phyloP scores from a whole-genome alignment of 1,140 invertebrate species.

The Pseudomyrmex dendroicus region DNA sequence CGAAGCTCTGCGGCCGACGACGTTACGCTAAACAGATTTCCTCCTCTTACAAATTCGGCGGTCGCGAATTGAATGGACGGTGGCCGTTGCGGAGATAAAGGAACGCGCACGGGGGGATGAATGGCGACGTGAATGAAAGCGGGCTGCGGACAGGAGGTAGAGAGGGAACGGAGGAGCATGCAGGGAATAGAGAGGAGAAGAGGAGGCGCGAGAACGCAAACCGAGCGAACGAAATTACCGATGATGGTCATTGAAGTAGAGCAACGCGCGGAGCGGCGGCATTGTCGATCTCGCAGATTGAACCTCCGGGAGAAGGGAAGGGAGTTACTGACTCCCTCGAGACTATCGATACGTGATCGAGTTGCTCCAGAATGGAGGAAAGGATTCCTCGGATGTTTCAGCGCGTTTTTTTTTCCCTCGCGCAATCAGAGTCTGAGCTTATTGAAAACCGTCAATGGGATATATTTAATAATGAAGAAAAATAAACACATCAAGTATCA shows the following conservation, averaged over 20 bases:
- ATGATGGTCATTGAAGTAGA: constrained; percentile 62
- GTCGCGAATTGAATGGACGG: constrained; percentile 32
- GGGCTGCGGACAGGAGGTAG: constrained; percentile 1
- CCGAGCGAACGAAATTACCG: constrained; percentile 64
- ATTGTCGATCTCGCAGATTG: constrained; percentile 45
- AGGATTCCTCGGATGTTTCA: not conserved
- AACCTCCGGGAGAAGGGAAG: not conserved
- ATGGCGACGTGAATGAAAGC: constrained; percentile 52
- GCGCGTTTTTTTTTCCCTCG: not conserved
- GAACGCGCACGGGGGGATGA: constrained; percentile 42
- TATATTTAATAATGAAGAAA: too few species aligned
- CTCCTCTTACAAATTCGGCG: constrained; percentile 48
- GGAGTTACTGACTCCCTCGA: constrained; percentile 35
- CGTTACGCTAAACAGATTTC: constrained; percentile 74
- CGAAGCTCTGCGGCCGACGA: constrained; percentile 39
- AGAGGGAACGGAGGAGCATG: not conserved
- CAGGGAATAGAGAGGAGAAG: not conserved
- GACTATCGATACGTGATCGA: constrained; percentile 26
- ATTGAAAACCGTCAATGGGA: not conserved
- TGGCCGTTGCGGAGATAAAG: constrained; percentile 40
- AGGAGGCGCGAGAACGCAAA: constrained; percentile 51
- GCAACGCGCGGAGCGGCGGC: constrained; percentile 36
- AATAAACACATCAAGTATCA: too few species aligned
- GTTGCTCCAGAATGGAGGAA: constrained; percentile 14
- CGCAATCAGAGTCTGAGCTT: not conserved